phyloP scores from a whole-genome alignment of 2,113 vertebrate species.

The Ailurus styani region DNA sequence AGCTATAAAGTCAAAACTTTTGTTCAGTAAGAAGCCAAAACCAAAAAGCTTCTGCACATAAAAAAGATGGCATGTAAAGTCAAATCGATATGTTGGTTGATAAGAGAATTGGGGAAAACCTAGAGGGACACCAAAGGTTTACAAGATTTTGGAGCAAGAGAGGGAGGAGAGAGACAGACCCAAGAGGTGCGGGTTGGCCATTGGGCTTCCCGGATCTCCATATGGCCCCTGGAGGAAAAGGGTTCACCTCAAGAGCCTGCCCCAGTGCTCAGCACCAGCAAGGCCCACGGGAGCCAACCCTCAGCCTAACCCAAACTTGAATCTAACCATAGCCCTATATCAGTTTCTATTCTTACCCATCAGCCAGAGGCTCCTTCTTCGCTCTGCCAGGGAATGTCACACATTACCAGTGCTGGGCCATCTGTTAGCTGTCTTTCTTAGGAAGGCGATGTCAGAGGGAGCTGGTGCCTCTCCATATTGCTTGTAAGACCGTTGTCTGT shows the following conservation, averaged over 20 bases:
- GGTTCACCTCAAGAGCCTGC: background rate
- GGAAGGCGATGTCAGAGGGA: background rate
- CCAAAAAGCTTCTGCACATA: background rate
- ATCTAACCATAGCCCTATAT: background rate
- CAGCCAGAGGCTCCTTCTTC: background rate
- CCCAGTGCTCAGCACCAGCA: background rate
- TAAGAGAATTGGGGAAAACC: background rate
- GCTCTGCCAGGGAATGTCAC: background rate
- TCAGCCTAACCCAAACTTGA: background rate
- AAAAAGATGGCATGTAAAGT: background rate
- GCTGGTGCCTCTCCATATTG: background rate
- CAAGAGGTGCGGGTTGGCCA: background rate
- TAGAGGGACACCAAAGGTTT: background rate
- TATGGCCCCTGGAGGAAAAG: background rate
- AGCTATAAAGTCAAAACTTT: background rate
- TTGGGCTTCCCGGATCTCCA: background rate
- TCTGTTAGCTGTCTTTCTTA: background rate
- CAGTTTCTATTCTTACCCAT: background rate
- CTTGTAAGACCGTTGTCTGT: background rate
- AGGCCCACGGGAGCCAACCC: background rate
- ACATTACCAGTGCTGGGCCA: background rate
- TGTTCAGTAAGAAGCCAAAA: background rate
- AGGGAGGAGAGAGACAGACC: background rate
- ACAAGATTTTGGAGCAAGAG: background rate
- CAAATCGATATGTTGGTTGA: background rate